Conservation (phyloP, 1,140 invertebrate species). For the Aphaenogaster floridana region DNA sequence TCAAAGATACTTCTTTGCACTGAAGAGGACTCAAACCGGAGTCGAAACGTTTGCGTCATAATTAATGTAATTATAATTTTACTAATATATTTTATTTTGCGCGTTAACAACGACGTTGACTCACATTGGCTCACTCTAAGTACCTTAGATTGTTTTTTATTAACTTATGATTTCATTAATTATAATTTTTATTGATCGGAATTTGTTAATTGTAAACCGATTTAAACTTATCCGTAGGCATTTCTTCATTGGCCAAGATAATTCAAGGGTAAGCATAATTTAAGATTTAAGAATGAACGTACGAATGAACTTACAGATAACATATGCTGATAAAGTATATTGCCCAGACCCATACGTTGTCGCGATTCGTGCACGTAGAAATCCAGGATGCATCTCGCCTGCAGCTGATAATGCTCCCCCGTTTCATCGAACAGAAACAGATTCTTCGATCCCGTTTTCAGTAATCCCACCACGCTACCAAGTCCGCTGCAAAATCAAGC, state of each 20-base stretch:
- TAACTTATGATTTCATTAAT: neutral
- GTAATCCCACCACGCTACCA: constrained; percentile 91
- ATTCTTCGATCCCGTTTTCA: constrained; percentile 95
- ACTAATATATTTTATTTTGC: too few relatives aligned
- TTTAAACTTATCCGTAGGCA: neutral
- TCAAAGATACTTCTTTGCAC: too few relatives aligned
- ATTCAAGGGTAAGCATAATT: neutral
- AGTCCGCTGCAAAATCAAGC: constrained; percentile 85
- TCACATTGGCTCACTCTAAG: too few relatives aligned
- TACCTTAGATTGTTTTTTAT: neutral
- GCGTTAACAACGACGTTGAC: too few relatives aligned
- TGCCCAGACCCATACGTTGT: constrained; percentile 93
- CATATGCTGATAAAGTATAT: constrained; percentile 93
- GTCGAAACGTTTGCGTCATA: too few relatives aligned
- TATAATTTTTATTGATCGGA: neutral
- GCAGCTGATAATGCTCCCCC: constrained; percentile 90
- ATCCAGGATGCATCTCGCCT: constrained; percentile 94
- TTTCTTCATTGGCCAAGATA: neutral
- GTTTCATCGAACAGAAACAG: constrained; percentile 93
- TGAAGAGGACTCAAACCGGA: too few relatives aligned
- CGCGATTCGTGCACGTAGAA: constrained; percentile 94
- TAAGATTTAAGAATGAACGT: neutral
- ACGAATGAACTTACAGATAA: constrained; percentile 87
- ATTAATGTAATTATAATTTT: too few relatives aligned
- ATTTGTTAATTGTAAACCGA: neutral